Conservation (phyloP, 1,140 invertebrate genomes). For the Drosophila bocki region DNA sequence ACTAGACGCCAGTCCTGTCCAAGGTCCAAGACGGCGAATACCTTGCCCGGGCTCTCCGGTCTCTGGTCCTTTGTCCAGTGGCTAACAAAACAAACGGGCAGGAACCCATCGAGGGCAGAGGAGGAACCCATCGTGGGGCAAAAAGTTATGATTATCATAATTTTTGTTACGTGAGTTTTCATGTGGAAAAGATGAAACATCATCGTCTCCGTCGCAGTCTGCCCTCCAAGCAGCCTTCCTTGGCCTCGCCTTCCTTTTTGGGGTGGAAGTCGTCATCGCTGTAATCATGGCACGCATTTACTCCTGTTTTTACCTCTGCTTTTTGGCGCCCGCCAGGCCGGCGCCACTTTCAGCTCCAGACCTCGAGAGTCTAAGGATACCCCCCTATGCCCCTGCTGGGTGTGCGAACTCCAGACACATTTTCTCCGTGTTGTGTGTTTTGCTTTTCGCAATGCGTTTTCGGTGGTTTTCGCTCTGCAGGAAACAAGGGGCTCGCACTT, state of each 20-base stretch:
- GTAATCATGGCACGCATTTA: constrained; percentile 85
- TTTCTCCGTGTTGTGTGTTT: constrained; percentile 60
- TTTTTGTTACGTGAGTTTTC: constrained; percentile 85
- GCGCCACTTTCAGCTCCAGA: constrained; percentile 61
- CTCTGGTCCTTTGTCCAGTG: constrained; percentile 65
- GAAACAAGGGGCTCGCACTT: constrained; percentile 40
- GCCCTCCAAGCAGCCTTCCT: constrained; percentile 3
- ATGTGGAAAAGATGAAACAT: constrained; percentile 85
- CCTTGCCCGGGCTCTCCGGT: constrained; percentile 46
- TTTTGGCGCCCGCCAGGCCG: constrained; percentile 82
- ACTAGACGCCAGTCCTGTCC: constrained; percentile 67
- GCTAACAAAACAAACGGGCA: constrained; percentile 67
- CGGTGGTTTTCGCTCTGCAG: constrained; percentile 35
- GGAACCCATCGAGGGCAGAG: background rate
- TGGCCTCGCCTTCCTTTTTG: constrained; percentile 18
- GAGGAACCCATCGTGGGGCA: constrained; percentile 10
- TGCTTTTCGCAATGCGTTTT: constrained; percentile 55
- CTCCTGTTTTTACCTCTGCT: constrained; percentile 85
- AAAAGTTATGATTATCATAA: constrained; percentile 85
- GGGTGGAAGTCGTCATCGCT: constrained; percentile 84
- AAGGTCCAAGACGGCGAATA: constrained; percentile 51
- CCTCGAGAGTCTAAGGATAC: constrained; percentile 21
- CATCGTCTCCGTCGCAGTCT: constrained; percentile 67
- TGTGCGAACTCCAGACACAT: constrained; percentile 55
- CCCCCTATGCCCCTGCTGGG: background rate